Percentiles rank a stretch among this genome's conserved stretches.
phyloP scores from a whole-genome alignment of 2,113 vertebrate species.

The Enhydra lutris region DNA sequence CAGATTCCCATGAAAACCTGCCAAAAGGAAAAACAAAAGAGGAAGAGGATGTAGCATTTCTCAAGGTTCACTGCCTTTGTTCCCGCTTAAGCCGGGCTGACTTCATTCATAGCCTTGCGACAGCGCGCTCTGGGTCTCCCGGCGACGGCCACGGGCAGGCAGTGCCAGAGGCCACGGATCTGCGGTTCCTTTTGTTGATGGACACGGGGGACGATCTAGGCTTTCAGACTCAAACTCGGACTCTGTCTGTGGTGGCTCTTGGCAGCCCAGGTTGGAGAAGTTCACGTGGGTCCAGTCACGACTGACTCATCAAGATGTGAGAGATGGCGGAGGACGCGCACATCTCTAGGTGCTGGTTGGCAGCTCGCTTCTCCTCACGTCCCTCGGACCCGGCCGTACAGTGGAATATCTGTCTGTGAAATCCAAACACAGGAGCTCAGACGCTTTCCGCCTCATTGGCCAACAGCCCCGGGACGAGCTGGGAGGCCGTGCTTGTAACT shows the following conservation, averaged over 20 bases:
- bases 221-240: not conserved
- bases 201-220: not conserved
- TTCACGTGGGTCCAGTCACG: not conserved
- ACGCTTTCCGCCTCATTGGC: fast-evolving
- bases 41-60: constrained; percentile 26
- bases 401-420: not conserved
- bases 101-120: not conserved
- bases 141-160: not conserved
- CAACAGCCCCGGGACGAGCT: fast-evolving
- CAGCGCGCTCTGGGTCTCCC: not conserved
- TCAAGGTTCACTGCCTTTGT: not conserved
- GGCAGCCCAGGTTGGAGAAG: not conserved
- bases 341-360: fast-evolving
- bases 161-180: too few relatives aligned
- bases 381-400: fast-evolving
- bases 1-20: constrained; percentile 34
- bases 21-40: constrained; percentile 36
- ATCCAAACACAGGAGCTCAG: fast-evolving
- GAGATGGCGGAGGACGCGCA: fast-evolving
- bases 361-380: not conserved
- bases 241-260: not conserved
- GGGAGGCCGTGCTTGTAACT: not conserved
- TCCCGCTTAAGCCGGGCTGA: not conserved
- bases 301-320: not conserved
- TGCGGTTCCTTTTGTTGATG: not conserved